Evolutionary conservation across 2,797 vertebrate species (phyloP), one percentile per base, ranked within the genome.

Genomic region (Cynopterus sphinx): DNA sequence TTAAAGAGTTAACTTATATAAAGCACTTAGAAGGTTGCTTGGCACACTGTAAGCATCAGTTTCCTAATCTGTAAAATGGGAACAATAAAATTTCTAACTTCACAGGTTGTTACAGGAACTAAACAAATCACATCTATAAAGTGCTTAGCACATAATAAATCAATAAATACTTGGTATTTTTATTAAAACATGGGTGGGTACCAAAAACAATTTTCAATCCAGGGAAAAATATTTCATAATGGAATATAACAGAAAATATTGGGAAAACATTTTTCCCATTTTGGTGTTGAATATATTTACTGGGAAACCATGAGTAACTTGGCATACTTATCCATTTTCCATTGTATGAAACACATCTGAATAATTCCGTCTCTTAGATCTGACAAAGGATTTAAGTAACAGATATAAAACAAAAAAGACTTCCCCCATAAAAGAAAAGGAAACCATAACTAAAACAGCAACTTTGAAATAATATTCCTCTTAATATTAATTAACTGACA

Each of bases 261-360:
- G 46, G 73, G 74, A 94, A 88, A 94, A 53, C 15, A 6, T 59
- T 91, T 83, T 90, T 97, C 51, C 36, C 39, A 36, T n/a, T 28
- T 59, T 78, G 36, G 70, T 85, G 1, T 1, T 85, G 95, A 49
- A 74, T 91, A 95, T 97, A 81, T 97, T 97, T 97, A 86, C 93
- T 92, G 49, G 57, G 75, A 33, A n/a, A 46, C 39, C 88, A 70
- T 95, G 90, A 96, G 73, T 24, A 85, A 96, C 16, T 93, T 96
- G 91, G 74, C 65, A 96, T 71, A 31, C 22, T 13, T 82, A 87
- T 70, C 87, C 67, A 39, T 65, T 96, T 97, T 96, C 74, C 78
- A 77, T 21, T 22, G 1, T 81, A 1, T 77, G 91, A 97, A 90
- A 85, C 59, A 92, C 87, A 92, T 65, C 71, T 87, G 33, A 95